Evolutionary conservation across 2,113 vertebrate genomes (phyloP).

Genomic region (Neodontobutis hainanensis): DNA sequence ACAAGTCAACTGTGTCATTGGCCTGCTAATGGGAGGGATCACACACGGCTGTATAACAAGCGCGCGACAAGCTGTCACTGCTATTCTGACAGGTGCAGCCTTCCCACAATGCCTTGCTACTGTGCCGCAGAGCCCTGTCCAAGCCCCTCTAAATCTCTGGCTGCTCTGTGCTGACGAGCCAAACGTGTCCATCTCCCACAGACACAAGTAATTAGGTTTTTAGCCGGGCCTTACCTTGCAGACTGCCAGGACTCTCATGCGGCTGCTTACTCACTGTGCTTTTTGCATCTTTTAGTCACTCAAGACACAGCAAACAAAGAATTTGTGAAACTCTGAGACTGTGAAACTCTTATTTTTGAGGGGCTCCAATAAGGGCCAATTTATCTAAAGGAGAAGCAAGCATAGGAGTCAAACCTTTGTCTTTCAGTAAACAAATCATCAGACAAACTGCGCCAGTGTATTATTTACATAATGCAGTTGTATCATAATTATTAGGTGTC

Average conservation of each 20-base stretch:
- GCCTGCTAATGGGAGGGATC: constrained; percentile 62
- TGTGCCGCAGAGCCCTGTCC: constrained; percentile 29
- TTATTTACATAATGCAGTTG: constrained; percentile 47
- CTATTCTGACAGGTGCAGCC: constrained; percentile 63
- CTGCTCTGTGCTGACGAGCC: constrained; percentile 60
- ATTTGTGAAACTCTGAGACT: constrained; percentile 4
- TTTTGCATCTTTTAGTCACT: constrained; percentile 1
- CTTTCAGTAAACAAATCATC: constrained; percentile 39
- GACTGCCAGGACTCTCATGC: constrained; percentile 16
- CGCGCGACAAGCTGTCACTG: constrained; percentile 62
- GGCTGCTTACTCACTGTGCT: constrained; percentile 3
- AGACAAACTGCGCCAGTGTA: constrained; percentile 13
- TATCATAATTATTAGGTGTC: constrained; percentile 22
- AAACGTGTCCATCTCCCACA: constrained; percentile 57
- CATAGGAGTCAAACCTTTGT: constrained; percentile 42
- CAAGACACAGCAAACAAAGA: neutral
- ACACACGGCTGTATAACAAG: constrained; percentile 64
- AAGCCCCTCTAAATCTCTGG: constrained; percentile 43
- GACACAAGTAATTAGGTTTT: constrained; percentile 58
- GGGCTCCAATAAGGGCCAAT: constrained; percentile 45
- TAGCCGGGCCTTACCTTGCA: constrained; percentile 38
- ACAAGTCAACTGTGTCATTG: constrained; percentile 65
- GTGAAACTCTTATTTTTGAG: constrained; percentile 24
- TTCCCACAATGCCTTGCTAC: constrained; percentile 62
- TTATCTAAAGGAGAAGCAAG: constrained; percentile 34